Conservation (phyloP, 1,140 invertebrate species). For the Drosophila simulans region DNA sequence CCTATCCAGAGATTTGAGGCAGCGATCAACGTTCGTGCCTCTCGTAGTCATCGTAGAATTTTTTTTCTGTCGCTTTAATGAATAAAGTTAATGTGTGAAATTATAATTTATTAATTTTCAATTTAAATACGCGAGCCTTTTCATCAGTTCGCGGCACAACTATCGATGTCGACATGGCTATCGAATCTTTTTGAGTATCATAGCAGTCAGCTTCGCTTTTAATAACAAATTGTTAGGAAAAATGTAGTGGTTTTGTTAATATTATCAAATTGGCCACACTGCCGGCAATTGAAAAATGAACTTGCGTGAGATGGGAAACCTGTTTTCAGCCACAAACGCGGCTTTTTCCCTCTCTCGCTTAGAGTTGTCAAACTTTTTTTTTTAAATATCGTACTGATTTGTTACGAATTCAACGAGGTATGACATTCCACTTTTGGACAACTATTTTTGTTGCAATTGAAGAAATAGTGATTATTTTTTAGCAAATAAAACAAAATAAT, state of each 20-base stretch:
- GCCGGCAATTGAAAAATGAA: not conserved
- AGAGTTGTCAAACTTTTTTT: not conserved
- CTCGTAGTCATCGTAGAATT: conserved; percentile 3
- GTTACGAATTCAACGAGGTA: no score
- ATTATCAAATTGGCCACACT: not conserved
- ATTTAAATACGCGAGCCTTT: conserved; percentile 6
- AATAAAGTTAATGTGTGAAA: conserved; percentile 14
- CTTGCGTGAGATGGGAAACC: conserved; percentile 16
- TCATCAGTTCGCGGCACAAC: conserved; percentile 2
- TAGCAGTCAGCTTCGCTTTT: not conserved
- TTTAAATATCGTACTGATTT: not conserved
- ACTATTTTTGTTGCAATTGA: no score
- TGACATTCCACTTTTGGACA: no score
- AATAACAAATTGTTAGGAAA: no score
- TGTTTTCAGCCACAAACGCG: conserved; percentile 14
- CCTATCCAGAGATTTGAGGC: conserved; percentile 89
- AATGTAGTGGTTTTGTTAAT: not conserved
- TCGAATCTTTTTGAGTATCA: no score
- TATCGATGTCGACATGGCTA: not conserved
- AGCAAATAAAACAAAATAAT: no score
- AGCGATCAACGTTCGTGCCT: not conserved
- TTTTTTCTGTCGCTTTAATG: conserved; percentile 29
- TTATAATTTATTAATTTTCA: not conserved
- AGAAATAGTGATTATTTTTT: no score
- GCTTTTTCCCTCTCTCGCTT: not conserved